phyloP scores from a whole-genome alignment of 2,888 invertebrate species.

The Caenorhabditis drosophilae region DNA sequence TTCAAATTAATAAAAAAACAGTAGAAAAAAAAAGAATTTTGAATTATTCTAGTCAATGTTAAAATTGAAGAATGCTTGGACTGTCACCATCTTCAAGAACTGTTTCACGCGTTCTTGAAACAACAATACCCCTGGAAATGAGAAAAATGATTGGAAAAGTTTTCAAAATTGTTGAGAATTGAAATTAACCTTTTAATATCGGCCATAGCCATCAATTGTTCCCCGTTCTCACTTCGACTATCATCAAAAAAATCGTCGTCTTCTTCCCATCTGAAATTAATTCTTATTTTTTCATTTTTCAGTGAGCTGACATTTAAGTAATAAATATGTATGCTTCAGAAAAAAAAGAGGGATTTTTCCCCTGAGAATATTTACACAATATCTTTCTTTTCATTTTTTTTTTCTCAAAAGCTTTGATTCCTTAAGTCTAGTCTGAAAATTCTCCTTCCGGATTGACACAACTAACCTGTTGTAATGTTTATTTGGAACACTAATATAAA shows the following conservation, averaged over 20 bases:
- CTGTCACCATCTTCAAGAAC: constrained; percentile 33
- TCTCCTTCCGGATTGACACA: too few species aligned
- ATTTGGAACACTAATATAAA: constrained; percentile 39
- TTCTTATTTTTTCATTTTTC: not conserved
- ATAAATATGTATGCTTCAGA: not conserved
- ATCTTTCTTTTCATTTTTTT: too few species aligned
- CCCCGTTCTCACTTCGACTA: constrained; percentile 32
- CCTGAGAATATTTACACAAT: not conserved
- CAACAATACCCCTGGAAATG: constrained; percentile 14
- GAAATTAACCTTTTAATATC: constrained; percentile 26
- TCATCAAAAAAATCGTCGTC: constrained; percentile 42
- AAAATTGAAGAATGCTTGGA: too few species aligned
- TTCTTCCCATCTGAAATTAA: constrained; percentile 30
- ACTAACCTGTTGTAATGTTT: constrained; percentile 40
- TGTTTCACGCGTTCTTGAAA: constrained; percentile 29
- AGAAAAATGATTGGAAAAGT: not conserved
- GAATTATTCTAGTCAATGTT: not conserved
- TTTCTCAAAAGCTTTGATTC: too few species aligned
- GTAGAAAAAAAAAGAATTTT: too few species aligned
- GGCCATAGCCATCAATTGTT: constrained; percentile 38
- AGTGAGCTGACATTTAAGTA: not conserved
- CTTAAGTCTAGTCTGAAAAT: too few species aligned
- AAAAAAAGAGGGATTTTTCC: not conserved
- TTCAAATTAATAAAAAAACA: constrained; percentile 3
- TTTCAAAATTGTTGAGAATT: not conserved